Conservation (phyloP, 2,113 vertebrate species). For the Columba livia region DNA sequence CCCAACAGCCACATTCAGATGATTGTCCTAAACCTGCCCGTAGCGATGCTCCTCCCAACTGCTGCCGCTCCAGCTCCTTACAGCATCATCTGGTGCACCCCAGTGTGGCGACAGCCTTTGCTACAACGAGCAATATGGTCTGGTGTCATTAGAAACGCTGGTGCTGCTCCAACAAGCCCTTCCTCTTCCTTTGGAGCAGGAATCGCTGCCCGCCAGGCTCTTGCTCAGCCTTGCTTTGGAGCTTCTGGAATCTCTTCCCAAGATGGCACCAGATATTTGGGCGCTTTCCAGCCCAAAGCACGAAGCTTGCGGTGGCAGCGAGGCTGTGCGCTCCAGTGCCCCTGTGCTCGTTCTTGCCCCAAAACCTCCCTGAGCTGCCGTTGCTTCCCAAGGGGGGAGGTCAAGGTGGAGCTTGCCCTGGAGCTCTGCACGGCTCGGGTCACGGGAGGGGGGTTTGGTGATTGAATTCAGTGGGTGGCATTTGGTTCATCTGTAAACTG, state of each 20-base stretch:
- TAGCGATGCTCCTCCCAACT: background rate
- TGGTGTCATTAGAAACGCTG: background rate
- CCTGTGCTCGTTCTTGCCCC: rapidly evolving
- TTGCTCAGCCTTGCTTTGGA: background rate
- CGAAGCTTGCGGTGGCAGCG: background rate
- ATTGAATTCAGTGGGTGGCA: rapidly evolving
- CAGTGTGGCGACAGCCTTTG: background rate
- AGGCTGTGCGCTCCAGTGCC: background rate
- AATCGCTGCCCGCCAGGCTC: background rate
- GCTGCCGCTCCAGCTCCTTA: background rate
- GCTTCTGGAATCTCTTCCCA: background rate
- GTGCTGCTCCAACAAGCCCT: background rate
- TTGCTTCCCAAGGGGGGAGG: background rate
- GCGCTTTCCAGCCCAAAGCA: background rate
- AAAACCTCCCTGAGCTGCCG: background rate
- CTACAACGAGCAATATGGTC: rapidly evolving
- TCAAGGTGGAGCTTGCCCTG: background rate
- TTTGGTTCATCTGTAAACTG: rapidly evolving
- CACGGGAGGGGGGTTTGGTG: background rate
- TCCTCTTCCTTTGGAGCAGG: background rate
- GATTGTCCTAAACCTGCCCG: rapidly evolving
- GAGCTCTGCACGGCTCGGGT: rapidly evolving
- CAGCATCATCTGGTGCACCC: background rate
- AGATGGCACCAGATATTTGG: background rate
- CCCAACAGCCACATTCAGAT: rapidly evolving